Conservation (phyloP, 2,797 vertebrate species). For the Poeciliopsis paucimaculata region DNA sequence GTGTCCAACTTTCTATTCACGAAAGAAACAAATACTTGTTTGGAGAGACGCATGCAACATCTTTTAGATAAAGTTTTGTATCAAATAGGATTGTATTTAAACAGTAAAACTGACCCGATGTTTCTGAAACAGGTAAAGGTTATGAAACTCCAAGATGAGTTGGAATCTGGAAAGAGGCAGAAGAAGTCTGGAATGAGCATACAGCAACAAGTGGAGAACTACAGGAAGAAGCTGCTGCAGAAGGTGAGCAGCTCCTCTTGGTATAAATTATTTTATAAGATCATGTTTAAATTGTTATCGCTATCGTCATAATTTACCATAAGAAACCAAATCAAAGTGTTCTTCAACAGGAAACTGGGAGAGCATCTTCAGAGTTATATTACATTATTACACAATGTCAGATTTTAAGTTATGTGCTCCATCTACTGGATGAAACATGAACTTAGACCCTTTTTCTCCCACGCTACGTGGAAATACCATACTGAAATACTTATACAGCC, state of each 20-base stretch:
- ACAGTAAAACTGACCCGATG: neutral
- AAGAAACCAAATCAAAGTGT: neutral
- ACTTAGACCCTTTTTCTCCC: neutral
- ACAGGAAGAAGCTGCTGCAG: slow-evolving; percentile 84
- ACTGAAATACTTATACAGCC: neutral
- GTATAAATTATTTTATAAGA: neutral
- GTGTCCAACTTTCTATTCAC: neutral
- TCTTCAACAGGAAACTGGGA: neutral
- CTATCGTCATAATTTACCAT: neutral
- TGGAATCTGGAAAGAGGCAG: slow-evolving; percentile 81
- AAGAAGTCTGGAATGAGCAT: slow-evolving; percentile 80
- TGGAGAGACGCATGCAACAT: neutral
- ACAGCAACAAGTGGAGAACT: slow-evolving; percentile 82
- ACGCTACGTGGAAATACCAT: neutral
- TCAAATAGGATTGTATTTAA: neutral
- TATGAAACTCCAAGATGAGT: slow-evolving; percentile 84
- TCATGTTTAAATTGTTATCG: neutral
- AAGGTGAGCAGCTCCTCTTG: slow-evolving; percentile 66
- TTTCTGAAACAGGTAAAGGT: slow-evolving; percentile 79
- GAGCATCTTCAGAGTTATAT: neutral
- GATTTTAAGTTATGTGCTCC: neutral
- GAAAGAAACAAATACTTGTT: neutral
- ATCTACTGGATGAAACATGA: slow-evolving; percentile 6
- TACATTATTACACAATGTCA: neutral
- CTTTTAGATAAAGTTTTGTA: neutral